Percentiles rank a stretch among this genome's conserved stretches.
These are phyloP conservation scores for Chrysemys picta DNA, from an alignment of 2,113 vertebrate species.

Conservation along the genomic window DNA sequence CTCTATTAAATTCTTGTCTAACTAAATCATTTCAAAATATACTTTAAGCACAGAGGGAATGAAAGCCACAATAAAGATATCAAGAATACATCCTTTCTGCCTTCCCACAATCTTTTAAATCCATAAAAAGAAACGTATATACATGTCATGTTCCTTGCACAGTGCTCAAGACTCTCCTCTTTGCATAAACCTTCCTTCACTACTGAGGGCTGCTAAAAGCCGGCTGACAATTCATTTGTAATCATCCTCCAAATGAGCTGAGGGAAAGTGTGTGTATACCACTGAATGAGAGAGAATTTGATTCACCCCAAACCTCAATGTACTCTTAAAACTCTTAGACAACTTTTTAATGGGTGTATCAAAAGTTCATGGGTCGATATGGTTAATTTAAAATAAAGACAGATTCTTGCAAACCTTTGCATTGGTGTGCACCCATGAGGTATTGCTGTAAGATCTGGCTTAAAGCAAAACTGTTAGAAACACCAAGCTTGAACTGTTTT, in stretches of 20 bases:
- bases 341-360: not conserved
- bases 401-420: not conserved
- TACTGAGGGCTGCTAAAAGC: not conserved
- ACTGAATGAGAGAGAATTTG: not conserved
- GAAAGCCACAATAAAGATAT: not conserved
- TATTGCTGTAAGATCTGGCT: not conserved
- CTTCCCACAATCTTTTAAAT: not conserved
- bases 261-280: not conserved
- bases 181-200: not conserved
- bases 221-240: not conserved
- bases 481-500: too few relatives aligned
- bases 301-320: not conserved
- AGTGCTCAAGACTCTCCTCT: not conserved
- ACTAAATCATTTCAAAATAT: not conserved
- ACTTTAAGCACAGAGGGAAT: not conserved
- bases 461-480: not conserved
- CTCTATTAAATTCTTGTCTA: not conserved
- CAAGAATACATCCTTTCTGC: not conserved
- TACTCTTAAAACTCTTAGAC: not conserved
- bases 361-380: not conserved
- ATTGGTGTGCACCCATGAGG: not conserved
- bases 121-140: not conserved
- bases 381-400: not conserved
- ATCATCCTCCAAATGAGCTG: not conserved
- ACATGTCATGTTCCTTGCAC: not conserved